A percentile compares a stretch with the other conserved stretches of the same genome.
phyloP scores from a whole-genome alignment of 2,113 vertebrate species.

The Stercorarius parasiticus region DNA sequence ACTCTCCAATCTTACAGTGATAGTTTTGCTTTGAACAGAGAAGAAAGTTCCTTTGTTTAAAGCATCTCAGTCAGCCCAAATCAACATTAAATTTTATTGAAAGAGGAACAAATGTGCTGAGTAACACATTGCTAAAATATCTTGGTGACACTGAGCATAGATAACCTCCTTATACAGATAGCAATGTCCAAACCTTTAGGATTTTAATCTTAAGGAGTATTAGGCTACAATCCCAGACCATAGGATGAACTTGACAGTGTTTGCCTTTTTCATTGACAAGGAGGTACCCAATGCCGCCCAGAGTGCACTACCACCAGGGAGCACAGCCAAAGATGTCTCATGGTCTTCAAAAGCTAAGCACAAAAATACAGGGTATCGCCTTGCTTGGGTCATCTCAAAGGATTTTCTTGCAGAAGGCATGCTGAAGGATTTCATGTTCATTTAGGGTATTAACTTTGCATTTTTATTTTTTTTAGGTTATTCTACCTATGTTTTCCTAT shows the following conservation, averaged over 20 bases:
- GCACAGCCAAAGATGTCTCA: background rate
- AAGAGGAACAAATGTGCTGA: background rate
- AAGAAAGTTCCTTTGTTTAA: background rate
- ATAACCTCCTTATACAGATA: background rate
- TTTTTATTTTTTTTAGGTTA: background rate
- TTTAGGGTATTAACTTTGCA: background rate
- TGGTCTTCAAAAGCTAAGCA: background rate
- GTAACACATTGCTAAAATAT: background rate
- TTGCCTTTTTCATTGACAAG: background rate
- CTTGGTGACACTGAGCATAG: background rate
- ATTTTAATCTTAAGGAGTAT: background rate
- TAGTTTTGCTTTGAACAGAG: background rate
- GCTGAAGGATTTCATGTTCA: background rate
- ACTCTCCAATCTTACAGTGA: background rate
- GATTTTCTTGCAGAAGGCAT: background rate
- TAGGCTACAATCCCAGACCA: background rate
- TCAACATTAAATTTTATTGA: background rate
- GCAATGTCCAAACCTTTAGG: background rate
- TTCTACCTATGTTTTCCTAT: background rate
- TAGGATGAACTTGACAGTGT: background rate
- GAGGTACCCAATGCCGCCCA: background rate
- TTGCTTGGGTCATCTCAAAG: background rate
- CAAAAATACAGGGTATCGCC: background rate
- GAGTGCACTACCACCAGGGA: background rate
- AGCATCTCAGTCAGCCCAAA: background rate